Evolutionary conservation across 2,888 invertebrate species (phyloP), one percentile per base, ranked within the genome.

Genomic region (Drosophila putrida): DNA sequence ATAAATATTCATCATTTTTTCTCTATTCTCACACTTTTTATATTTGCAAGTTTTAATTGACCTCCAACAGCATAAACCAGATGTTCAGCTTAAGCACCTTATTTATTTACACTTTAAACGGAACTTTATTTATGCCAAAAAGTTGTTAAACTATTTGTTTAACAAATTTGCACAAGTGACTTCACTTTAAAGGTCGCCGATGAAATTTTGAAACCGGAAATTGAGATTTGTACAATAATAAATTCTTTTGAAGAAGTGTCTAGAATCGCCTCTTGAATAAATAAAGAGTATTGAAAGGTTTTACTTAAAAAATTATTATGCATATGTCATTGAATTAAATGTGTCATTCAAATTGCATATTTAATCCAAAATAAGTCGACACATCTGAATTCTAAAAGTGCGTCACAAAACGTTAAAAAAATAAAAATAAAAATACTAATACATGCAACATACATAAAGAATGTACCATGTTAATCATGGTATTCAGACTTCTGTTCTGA

Each of bases 31-130:
- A 28, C 28, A 28, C 35, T 47, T 51, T 44, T 25, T 11, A 13
- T 20, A 36, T 43, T 47, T 36, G 41, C 41, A 47, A 58, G 27
- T 9, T 41, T 54, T 55, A 65, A 61, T 71, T 70, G 64, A 70
- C 61, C 65, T 71, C 59, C 57, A 35, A 33, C 6, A 53, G 25
- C 53, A 43, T 49, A 43, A 47, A 44, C 60, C 68, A 46, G 39
- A 38, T 49, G 53, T 43, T 54, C 33, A 10, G 53, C 33, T 70
- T 6, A 44, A 44, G 57, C 60, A 44, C 41, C 36, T 50, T 61
- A 60, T 50, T 71, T 75, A 71, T 67, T 57, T 70, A 55, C 55
- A 59, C 61, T 51, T 47, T 2, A 50, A 59, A 20, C 31, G 46
- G 6, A 15, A 57, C 39, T 41, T 53, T 28, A 46, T 15, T 15